Base-by-base conservation (phyloP, 2,888 invertebrate genomes). In the Gnatocerus cornutus region DNA sequence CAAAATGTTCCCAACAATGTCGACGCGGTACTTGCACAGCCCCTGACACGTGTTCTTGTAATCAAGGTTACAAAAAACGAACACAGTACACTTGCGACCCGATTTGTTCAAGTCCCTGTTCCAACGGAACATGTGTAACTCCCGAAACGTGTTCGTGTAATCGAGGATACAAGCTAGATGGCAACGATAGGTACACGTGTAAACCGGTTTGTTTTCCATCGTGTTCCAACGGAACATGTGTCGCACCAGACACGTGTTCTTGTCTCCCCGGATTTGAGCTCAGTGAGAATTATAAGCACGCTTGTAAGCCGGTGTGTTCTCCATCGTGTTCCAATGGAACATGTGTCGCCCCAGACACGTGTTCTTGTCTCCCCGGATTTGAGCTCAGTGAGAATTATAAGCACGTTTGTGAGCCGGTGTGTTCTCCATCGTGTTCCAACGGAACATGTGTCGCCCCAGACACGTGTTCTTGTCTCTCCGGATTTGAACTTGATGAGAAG, bases 111-210 rank as follows among this genome's bases (percentile, higher is more conserved):
- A 50, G 14, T 53, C 67, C 71, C 13, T 63, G 63, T 52, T 10
- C 21, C 9, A 62, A 66, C 13, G 61, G 58, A 33, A 63, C 46
- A n/a, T 84, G 84, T 62, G 65, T 73, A 3, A 76, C 77, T 4
- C 82, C 83, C 1, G 77, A 81, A 68, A 69, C 46, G 5, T 84
- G 84, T 62, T 68, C 73, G 8, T 83, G 83, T 56, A 72, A 74
- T 16, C 4, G 50, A 2, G 78, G 78, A 0, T 78, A 68, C 16
- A 13, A 33, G 3, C 12, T 69, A 5, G 73, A 76, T 64, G 39
- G 62, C 8, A 69, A 64, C 4, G 74, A 76, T 55, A 76, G 68
- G 67, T 75, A 73, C 41, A 72, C 72, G 29, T 80, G 79, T 63
- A 56, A 72, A 39, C 73, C 76, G 43, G 52, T 73, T 10, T 79